These are phyloP conservation scores for Clarias magur DNA, from an alignment of 2,113 vertebrate species.

Conservation along the genomic window DNA sequence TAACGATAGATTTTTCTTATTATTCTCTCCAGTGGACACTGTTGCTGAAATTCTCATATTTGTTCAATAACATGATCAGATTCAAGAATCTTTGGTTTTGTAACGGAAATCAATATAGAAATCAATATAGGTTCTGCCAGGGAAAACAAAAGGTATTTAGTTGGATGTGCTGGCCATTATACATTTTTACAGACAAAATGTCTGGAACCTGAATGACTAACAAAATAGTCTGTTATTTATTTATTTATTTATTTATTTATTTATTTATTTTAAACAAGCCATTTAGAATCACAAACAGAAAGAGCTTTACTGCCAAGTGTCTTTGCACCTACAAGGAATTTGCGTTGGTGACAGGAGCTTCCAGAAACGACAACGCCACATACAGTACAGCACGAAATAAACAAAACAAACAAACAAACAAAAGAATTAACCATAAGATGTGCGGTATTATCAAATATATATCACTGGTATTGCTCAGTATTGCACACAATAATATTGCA, in stretches of 20 bases:
- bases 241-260: neutral
- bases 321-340: no score
- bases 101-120: neutral
- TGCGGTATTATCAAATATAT: no score
- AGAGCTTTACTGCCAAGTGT: no score
- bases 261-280: neutral
- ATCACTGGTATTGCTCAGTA: no score
- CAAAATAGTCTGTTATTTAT: neutral
- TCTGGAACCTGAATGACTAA: neutral
- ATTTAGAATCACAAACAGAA: neutral
- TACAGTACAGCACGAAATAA: no score
- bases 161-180: neutral
- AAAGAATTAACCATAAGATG: no score
- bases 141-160: neutral
- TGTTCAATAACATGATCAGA: neutral
- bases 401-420: no score
- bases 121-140: neutral
- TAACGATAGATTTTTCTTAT: slow-evolving; percentile 7
- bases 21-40: neutral
- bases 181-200: no score
- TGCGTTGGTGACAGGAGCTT: no score
- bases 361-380: no score
- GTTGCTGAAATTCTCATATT: slow-evolving; percentile 5
- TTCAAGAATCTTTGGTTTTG: neutral
- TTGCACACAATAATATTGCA: no score